Percentiles rank a stretch among this genome's conserved stretches.
These are phyloP conservation scores for Gastracanthus pulcherrimus DNA, from an alignment of 2,888 invertebrate species.

Conservation along the genomic window DNA sequence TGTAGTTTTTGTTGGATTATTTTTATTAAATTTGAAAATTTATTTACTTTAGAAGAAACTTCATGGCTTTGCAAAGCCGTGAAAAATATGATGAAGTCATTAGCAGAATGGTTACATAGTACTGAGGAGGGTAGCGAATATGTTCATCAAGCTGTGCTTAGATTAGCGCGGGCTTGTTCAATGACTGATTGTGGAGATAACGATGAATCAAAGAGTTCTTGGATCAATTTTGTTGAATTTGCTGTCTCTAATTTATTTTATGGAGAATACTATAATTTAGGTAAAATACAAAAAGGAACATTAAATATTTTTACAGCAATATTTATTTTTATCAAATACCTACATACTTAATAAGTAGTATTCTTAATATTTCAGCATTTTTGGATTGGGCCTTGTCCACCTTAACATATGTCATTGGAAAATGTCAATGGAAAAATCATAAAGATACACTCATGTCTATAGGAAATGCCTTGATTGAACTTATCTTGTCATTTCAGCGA, in stretches of 20 bases:
- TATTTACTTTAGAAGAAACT: slow-evolving; percentile 56
- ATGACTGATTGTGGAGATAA: slow-evolving; percentile 59
- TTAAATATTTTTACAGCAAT: slow-evolving; percentile 5
- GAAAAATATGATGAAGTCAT: slow-evolving; percentile 70
- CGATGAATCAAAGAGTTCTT: slow-evolving; percentile 67
- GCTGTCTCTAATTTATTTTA: slow-evolving; percentile 78
- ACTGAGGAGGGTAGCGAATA: slow-evolving; percentile 69
- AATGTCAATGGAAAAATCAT: slow-evolving; percentile 77
- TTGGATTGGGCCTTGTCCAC: slow-evolving; percentile 79
- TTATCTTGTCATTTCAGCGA: slow-evolving; percentile 79
- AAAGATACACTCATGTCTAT: slow-evolving; percentile 75
- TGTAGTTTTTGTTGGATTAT: neutral
- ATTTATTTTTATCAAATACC: neutral
- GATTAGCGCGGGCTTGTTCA: slow-evolving; percentile 70
- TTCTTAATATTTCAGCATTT: slow-evolving; percentile 75
- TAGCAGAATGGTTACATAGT: slow-evolving; percentile 68
- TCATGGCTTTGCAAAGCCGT: slow-evolving; percentile 69
- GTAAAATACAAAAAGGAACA: slow-evolving; percentile 72
- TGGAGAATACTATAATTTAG: slow-evolving; percentile 80
- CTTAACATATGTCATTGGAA: slow-evolving; percentile 78
- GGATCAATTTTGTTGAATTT: slow-evolving; percentile 78
- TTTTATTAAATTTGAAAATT: neutral
- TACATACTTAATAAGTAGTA: neutral
- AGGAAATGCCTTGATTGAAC: slow-evolving; percentile 77
- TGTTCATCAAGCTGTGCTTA: slow-evolving; percentile 71